Percentiles rank a stretch among this genome's conserved stretches.
phyloP scores from a whole-genome alignment of 2,113 vertebrate species.

The Puffinus mauretanicus region DNA sequence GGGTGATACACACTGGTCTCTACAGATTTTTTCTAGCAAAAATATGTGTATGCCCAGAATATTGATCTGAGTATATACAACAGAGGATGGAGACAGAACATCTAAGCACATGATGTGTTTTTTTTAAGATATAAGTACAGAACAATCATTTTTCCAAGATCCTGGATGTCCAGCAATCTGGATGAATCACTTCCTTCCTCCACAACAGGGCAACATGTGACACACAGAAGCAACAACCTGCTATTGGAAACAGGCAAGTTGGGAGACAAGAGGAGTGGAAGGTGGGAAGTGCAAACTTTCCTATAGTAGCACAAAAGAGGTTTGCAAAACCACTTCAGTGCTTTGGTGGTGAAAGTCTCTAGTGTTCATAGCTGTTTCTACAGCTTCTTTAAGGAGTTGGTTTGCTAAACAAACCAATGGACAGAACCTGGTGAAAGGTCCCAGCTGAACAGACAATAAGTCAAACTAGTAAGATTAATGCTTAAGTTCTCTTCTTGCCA shows the following conservation, averaged over 20 bases:
- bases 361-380: background rate
- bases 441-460: fast-evolving
- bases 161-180: background rate
- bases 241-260: fast-evolving
- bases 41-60: background rate
- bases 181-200: background rate
- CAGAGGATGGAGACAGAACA: background rate
- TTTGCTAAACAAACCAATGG: fast-evolving
- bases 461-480: background rate
- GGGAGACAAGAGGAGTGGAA: background rate
- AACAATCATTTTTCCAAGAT: background rate
- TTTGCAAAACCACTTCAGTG: background rate
- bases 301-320: background rate
- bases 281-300: background rate
- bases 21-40: background rate
- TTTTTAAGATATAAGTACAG: background rate
- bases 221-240: background rate
- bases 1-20: background rate
- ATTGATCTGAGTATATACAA: background rate
- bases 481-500: background rate
- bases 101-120: background rate
- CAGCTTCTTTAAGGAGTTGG: background rate
- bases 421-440: background rate
- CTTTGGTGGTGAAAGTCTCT: background rate
- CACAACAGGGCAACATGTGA: background rate